Evolutionary conservation across 2,888 invertebrate genomes (phyloP).

Genomic region (Suillia variegata): DNA sequence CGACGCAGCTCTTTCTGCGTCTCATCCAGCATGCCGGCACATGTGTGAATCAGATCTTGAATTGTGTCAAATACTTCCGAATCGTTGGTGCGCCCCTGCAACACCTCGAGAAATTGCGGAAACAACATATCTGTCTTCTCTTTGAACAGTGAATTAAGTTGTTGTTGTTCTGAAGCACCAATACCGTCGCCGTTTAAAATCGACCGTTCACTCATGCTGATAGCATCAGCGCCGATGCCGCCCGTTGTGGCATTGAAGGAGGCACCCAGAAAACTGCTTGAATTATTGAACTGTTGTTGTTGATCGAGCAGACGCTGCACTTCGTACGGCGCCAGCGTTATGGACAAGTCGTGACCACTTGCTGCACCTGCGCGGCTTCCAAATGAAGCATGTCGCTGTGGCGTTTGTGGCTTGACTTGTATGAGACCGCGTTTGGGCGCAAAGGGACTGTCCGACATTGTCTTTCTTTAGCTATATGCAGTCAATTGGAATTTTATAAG

Average conservation of each 20-base stretch:
- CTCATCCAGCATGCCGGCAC: slow-evolving; percentile 49
- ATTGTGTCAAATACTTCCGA: slow-evolving; percentile 53
- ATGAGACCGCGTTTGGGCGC: slow-evolving; percentile 30
- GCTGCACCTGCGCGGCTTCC: not conserved
- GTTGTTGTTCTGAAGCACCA: slow-evolving; percentile 27
- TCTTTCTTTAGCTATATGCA: too few relatives aligned
- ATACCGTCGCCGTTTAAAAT: slow-evolving; percentile 20
- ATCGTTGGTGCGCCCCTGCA: slow-evolving; percentile 52
- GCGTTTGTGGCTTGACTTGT: slow-evolving; percentile 28
- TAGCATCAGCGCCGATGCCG: slow-evolving; percentile 24
- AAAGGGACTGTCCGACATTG: slow-evolving; percentile 36
- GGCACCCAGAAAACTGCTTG: slow-evolving; percentile 23
- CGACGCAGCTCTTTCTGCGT: slow-evolving; percentile 39
- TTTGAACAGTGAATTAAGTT: slow-evolving; percentile 25
- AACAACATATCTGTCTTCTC: slow-evolving; percentile 53
- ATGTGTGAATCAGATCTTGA: slow-evolving; percentile 46
- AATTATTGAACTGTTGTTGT: slow-evolving; percentile 24
- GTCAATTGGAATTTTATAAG: too few relatives aligned
- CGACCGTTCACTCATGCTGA: slow-evolving; percentile 30
- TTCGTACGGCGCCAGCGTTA: slow-evolving; percentile 47
- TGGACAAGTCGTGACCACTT: slow-evolving; percentile 36
- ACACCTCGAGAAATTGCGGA: slow-evolving; percentile 55
- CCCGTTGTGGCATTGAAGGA: slow-evolving; percentile 26
- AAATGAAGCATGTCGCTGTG: slow-evolving; percentile 22
- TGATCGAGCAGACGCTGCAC: slow-evolving; percentile 38